These are phyloP conservation scores for Ypsolopha scabrella DNA, from an alignment of 2,888 invertebrate genomes.

Conservation along the genomic window DNA sequence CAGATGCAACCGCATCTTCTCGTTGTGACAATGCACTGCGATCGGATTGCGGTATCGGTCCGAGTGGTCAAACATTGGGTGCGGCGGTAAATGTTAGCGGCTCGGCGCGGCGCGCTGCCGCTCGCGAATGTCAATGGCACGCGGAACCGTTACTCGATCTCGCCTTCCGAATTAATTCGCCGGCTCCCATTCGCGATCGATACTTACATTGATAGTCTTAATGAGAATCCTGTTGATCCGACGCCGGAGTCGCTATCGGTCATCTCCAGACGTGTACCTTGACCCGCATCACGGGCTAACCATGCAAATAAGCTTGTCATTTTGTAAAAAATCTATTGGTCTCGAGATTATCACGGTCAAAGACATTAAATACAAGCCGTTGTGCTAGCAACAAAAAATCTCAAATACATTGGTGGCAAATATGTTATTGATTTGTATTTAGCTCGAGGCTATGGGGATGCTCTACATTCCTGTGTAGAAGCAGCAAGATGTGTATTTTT, in stretches of 20 bases:
- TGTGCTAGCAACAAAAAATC: conserved; percentile 23
- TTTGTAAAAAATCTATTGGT: conserved; percentile 32
- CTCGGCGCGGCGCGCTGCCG: conserved; percentile 29
- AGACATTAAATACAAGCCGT: conserved; percentile 37
- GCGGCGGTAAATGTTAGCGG: background rate
- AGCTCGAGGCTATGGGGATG: conserved; percentile 33
- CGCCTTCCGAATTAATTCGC: conserved; percentile 65
- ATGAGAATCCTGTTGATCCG: conserved; percentile 51
- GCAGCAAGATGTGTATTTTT: conserved; percentile 11
- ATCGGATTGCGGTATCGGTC: background rate
- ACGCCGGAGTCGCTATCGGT: conserved; percentile 39
- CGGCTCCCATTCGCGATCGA: conserved; percentile 57
- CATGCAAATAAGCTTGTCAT: conserved; percentile 27
- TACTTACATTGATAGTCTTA: conserved; percentile 53
- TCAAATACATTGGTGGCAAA: conserved; percentile 23
- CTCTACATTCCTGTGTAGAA: conserved; percentile 16
- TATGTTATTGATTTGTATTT: conserved; percentile 12
- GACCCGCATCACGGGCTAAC: conserved; percentile 20
- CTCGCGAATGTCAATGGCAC: conserved; percentile 68
- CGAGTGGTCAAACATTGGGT: background rate
- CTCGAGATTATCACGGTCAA: conserved; percentile 42
- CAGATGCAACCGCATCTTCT: background rate
- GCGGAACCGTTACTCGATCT: conserved; percentile 64
- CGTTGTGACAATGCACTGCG: background rate
- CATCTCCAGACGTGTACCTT: conserved; percentile 31